Evolutionary conservation across 1,140 invertebrate species (phyloP).

Genomic region (Kradibia gibbosae): DNA sequence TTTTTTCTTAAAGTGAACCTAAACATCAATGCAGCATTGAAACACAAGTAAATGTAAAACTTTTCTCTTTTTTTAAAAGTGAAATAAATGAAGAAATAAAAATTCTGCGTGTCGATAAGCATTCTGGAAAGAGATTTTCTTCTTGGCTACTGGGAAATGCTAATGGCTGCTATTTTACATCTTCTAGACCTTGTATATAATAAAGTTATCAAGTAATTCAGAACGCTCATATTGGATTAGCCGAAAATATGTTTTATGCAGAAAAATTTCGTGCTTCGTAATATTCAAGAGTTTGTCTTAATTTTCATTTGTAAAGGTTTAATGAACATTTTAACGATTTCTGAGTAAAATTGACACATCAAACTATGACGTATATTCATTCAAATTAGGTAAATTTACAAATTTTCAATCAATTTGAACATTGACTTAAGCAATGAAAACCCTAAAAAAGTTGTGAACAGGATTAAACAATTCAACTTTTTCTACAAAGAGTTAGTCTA

Average conservation of each 20-base stretch:
- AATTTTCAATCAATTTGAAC: no score
- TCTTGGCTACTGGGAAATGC: not conserved
- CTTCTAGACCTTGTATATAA: not conserved
- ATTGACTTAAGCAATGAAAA: no score
- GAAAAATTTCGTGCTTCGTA: not conserved
- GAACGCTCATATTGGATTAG: not conserved
- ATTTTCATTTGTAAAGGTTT: not conserved
- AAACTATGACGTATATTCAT: no score
- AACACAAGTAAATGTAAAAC: not conserved
- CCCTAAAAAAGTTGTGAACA: no score
- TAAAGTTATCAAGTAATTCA: slow-evolving; percentile 23
- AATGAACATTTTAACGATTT: slow-evolving; percentile 29
- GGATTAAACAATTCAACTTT: no score
- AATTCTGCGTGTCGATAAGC: slow-evolving; percentile 7
- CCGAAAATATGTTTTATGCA: not conserved
- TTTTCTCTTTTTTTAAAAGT: not conserved
- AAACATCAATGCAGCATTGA: slow-evolving; percentile 16
- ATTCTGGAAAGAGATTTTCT: slow-evolving; percentile 18
- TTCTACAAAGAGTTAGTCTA: no score
- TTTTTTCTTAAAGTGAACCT: no score
- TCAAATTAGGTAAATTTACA: not conserved
- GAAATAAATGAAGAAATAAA: not conserved
- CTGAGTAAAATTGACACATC: not conserved
- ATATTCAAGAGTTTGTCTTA: not conserved
- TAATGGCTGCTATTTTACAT: not conserved